Evolutionary conservation across 2,888 invertebrate species (phyloP), one percentile per base, ranked within the genome.

Genomic region (Cetonia aurata): DNA sequence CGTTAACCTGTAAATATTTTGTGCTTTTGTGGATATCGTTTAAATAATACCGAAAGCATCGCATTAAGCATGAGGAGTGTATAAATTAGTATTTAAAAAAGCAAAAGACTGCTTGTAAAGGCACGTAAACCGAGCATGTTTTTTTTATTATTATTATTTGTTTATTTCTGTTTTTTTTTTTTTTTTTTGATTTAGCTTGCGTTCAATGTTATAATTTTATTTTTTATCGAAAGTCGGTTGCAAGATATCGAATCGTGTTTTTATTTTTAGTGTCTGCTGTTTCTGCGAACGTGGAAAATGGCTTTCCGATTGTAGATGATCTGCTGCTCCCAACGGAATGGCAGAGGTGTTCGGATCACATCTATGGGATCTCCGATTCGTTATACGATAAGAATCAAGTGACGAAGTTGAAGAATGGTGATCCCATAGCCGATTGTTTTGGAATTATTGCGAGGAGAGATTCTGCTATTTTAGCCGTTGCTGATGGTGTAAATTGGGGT

Each of bases 401-500:
- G 55, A 93, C 92, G 68, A 90, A 91, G 74, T 84, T 86, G 71
- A 83, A 82, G 75, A 88, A 90, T 86, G 95, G 95, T 0, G 92
- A 92, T 82, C 96, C 96, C 0, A 93, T 96, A 74, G 96, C 96
- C 13, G 96, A 96, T 85, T 93, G 94, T 77, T 96, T 93, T 85
- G 95, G 92, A 0, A 86, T 96, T 72, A 91, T 90, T 44, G 88
- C 89, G 3, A 85, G 90, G 60, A 87, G 87, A n/a, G 92, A 95
- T 85, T 92, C 90, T 72, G 91, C 92, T 13, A 87, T 95, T 70
- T 86, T 96, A 82, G 92, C 93, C 12, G 87, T 96, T 70, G 96
- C 95, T 2, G 96, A 96, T 85, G 96, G 96, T 25, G 96, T 96
- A 1, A 96, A 96, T 85, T 96, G 96, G 96, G 96, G 96, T 83